These are phyloP conservation scores for cat (Felis catus) DNA, from an alignment of 2,113 vertebrate genomes.

Conservation along the genomic window F.catus_Fca126_mat1.0 CM031412.1:160928001-160928500, in stretches of 20 bases:
- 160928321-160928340: slow-evolving; percentile 57
- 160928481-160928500: background rate
- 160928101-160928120: background rate
- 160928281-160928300: slow-evolving; percentile 38
- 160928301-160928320: slow-evolving; percentile 41
- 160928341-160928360: slow-evolving; percentile 37
- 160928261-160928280: slow-evolving; percentile 50
- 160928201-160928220: slow-evolving; percentile 31
- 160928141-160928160: background rate
- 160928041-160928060: background rate
- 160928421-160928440: slow-evolving; percentile 65
- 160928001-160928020: background rate
- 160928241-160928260: slow-evolving; percentile 50
- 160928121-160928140: background rate
- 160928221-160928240: background rate
- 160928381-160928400: slow-evolving; percentile 60
- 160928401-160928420: slow-evolving; percentile 25
- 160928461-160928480: slow-evolving; percentile 66
- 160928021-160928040: background rate
- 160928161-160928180: background rate
- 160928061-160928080: background rate
- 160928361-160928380: slow-evolving; percentile 45
- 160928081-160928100: background rate
- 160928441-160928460: slow-evolving; percentile 5
- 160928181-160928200: background rate